phyloP scores from a whole-genome alignment of 2,888 invertebrate species.

The Phaonia tiefii region DNA sequence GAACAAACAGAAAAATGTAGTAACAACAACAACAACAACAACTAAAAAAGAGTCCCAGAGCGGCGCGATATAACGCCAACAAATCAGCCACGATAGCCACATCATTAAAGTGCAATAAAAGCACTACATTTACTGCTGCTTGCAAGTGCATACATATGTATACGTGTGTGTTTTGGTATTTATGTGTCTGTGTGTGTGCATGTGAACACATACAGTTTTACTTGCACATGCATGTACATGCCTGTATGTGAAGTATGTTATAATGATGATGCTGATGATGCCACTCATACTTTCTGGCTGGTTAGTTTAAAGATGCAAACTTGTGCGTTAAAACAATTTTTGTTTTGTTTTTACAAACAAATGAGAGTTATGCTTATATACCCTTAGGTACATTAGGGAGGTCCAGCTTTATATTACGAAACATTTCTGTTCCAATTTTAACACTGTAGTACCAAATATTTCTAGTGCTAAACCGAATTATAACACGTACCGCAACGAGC shows the following conservation, averaged over 20 bases:
- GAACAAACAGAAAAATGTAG: too few relatives aligned
- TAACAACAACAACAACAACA: too few relatives aligned
- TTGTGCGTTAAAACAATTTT: not conserved
- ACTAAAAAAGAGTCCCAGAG: not conserved
- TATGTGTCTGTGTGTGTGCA: not conserved
- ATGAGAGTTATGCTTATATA: constrained; percentile 7
- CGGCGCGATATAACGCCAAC: not conserved
- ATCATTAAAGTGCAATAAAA: constrained; percentile 56
- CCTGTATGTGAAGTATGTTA: constrained; percentile 2
- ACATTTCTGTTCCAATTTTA: too few relatives aligned
- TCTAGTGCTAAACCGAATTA: too few relatives aligned
- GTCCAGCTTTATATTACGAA: too few relatives aligned
- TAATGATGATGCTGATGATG: constrained; percentile 39
- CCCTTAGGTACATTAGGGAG: too few relatives aligned
- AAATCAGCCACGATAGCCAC: constrained; percentile 6
- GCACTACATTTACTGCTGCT: constrained; percentile 8
- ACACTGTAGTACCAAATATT: too few relatives aligned
- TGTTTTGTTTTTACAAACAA: constrained; percentile 15
- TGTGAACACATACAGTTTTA: not conserved
- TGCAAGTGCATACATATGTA: not conserved
- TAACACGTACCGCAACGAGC: too few relatives aligned
- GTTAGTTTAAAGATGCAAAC: constrained; percentile 32
- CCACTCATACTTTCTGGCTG: constrained; percentile 36
- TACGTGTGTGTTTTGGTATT: not conserved
- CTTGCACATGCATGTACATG: not conserved